Conservation (phyloP, 2,888 invertebrate genomes). For the Nipponacmea schrenckii region DNA sequence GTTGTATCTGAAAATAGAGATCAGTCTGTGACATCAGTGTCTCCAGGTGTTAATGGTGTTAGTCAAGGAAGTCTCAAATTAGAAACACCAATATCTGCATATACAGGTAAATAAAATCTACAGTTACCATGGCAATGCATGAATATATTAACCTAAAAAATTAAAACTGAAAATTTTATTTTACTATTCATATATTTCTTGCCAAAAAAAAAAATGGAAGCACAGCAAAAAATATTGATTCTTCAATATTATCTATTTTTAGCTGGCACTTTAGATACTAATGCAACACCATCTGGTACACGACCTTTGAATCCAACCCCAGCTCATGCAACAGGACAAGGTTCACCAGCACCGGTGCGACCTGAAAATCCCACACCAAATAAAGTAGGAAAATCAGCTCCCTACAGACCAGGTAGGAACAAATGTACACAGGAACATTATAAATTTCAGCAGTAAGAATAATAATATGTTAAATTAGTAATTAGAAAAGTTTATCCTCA, state of each 20-base stretch:
- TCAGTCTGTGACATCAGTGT: slow-evolving; percentile 47
- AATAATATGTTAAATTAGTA: no score
- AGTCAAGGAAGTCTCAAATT: slow-evolving; percentile 8
- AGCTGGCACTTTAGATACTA: slow-evolving; percentile 33
- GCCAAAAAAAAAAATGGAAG: no score
- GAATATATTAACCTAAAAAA: neutral
- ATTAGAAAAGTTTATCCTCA: no score
- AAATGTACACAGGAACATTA: no score
- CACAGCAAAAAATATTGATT: no score
- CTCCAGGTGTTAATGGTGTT: slow-evolving; percentile 36
- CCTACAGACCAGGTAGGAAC: slow-evolving; percentile 53
- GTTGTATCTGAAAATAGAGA: slow-evolving; percentile 51
- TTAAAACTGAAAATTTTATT: no score
- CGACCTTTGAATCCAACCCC: slow-evolving; percentile 66
- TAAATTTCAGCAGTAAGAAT: neutral
- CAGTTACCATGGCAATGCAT: neutral
- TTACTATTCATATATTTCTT: no score
- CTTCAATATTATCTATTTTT: no score
- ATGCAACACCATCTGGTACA: slow-evolving; percentile 50
- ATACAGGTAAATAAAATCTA: slow-evolving; percentile 39
- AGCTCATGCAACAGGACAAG: slow-evolving; percentile 60
- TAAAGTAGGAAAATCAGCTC: slow-evolving; percentile 47
- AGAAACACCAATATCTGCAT: slow-evolving; percentile 50
- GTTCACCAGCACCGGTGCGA: slow-evolving; percentile 58
- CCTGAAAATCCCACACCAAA: slow-evolving; percentile 63